These are phyloP conservation scores for Leucopsar rothschildi DNA, from an alignment of 2,113 vertebrate genomes.

Conservation along the genomic window DNA sequence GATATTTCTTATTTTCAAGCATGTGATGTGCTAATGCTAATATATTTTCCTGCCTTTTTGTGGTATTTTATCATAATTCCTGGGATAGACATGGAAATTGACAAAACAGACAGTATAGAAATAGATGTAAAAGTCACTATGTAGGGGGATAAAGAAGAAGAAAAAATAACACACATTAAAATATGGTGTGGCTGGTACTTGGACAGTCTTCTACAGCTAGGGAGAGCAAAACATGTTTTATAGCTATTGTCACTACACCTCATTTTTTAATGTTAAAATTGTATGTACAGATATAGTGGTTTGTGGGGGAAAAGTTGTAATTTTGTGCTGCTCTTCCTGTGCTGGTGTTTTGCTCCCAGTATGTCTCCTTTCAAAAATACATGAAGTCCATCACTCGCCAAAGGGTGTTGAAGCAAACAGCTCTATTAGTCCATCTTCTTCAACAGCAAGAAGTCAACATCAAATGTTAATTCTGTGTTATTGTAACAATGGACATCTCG, in stretches of 20 bases:
- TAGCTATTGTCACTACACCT: neutral
- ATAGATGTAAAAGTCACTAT: neutral
- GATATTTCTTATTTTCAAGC: neutral
- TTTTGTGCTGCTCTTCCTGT: neutral
- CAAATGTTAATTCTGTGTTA: neutral
- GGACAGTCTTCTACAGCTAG: neutral
- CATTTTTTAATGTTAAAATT: neutral
- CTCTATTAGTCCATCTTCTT: neutral
- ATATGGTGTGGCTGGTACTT: neutral
- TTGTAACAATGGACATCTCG: neutral
- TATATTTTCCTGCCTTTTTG: neutral
- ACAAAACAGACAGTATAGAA: neutral
- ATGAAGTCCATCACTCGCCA: neutral
- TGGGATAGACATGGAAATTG: neutral
- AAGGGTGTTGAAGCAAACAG: neutral
- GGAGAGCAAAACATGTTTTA: neutral
- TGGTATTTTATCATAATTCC: neutral
- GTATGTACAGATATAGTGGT: neutral
- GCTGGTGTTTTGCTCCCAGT: neutral
- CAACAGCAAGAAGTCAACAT: neutral
- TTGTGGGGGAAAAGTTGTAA: neutral
- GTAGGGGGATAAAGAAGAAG: neutral
- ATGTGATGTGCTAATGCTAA: neutral
- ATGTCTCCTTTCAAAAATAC: neutral
- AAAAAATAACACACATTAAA: neutral